Conservation (phyloP, 2,888 invertebrate species). For the Scaptomyza cyrtandrae region DNA sequence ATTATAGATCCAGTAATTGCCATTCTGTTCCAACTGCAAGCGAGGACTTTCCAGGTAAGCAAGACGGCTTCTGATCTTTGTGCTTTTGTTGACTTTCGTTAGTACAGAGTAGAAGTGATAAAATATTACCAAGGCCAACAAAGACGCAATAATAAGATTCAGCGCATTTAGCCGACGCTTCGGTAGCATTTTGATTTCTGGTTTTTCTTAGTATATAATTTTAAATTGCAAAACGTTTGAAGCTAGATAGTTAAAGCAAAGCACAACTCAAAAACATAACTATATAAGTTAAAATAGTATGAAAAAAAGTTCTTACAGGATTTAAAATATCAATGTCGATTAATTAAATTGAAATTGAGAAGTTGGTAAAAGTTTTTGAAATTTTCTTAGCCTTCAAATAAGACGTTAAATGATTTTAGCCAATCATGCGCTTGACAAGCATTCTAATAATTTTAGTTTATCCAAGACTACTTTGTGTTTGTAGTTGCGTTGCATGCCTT, state of each 20-base stretch:
- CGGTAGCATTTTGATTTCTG: slow-evolving; percentile 6
- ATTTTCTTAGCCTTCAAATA: background rate
- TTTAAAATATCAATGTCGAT: too few relatives aligned
- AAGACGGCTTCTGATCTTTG: background rate
- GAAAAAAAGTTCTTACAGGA: too few relatives aligned
- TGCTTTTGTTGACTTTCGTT: background rate
- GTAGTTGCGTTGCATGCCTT: slow-evolving; percentile 56
- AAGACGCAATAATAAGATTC: background rate
- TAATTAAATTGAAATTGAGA: background rate
- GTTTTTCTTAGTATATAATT: background rate
- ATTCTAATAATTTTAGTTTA: background rate
- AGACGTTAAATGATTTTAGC: background rate
- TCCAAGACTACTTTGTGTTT: background rate
- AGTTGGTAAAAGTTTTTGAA: background rate
- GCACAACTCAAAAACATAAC: background rate
- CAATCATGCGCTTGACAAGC: background rate
- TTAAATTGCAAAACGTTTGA: background rate
- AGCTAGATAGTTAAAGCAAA: background rate
- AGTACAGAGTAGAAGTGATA: background rate
- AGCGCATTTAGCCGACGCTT: slow-evolving; percentile 4
- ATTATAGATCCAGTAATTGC: slow-evolving; percentile 51
- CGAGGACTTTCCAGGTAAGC: background rate
- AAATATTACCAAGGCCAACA: background rate
- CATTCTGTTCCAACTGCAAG: slow-evolving; percentile 48
- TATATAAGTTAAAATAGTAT: too few relatives aligned